Evolutionary conservation across 2,888 invertebrate species (phyloP), one percentile per base, ranked within the genome.

Genomic region (Rhogogaster chlorosoma): DNA sequence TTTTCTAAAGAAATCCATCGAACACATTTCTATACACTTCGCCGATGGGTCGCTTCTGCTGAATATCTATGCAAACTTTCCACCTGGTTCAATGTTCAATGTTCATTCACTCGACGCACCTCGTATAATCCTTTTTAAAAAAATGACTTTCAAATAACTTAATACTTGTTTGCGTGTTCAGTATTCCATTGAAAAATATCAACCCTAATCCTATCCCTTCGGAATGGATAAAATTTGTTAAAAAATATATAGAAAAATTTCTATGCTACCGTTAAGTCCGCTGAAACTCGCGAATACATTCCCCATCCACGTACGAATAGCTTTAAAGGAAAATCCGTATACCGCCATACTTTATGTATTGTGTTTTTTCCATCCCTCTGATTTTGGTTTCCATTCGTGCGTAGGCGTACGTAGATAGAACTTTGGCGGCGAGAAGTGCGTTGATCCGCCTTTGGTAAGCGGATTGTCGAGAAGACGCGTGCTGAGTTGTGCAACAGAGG

Each of bases 361-460:
- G 45, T 61, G n/a, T 80, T 61, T 61, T 57, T 61, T n/a, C n/a
- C 77, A 77, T 32, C 15, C 49, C 49, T 57, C 57, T 80, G 12
- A 77, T 53, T 49, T 53, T 32, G 53, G n/a, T 49, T 77, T n/a
- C 32, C 49, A 53, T 53, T 32, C 49, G 61, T 80, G 80, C 61
- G 61, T 61, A 15, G 22, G 22, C 61, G 61, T 61, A 15, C 15
- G 22, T 38, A 38, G 80, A 61, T 80, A 78, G 32, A 61, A 22
- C 57, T 36, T 61, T 80, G 32, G 36, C 2, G 61, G 38, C 12
- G 22, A 38, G 26, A 80, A 36, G 80, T 80, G 61, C 38, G 80
- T 61, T 57, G 57, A 57, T 80, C 80, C 61, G 57, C 80, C 57
- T 80, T 61, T 61, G 57, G 57, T 80, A 80, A 80, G 80, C 57